Conservation (phyloP, 2,797 vertebrate genomes). For the Botia almorhae region DNA sequence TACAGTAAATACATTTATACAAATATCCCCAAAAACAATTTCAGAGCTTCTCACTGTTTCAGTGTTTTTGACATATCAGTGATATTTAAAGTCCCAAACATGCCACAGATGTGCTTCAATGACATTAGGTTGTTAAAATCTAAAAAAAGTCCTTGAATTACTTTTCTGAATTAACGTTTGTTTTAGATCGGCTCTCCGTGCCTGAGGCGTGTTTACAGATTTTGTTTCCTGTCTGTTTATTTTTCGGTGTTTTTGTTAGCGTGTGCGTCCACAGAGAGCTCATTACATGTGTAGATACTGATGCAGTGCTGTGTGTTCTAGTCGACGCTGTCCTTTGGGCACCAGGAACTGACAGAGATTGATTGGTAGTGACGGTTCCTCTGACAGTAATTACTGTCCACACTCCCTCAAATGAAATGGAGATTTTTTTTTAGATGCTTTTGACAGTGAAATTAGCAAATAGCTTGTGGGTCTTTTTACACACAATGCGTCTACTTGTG, state of each 20-base stretch:
- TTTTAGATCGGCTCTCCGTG: neutral
- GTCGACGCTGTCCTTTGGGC: constrained; percentile 13
- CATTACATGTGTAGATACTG: constrained; percentile 38
- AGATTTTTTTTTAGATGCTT: neutral
- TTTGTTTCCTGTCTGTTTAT: constrained; percentile 15
- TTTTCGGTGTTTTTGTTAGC: constrained; percentile 7
- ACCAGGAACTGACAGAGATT: constrained; percentile 17
- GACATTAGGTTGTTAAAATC: neutral
- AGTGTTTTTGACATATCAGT: neutral
- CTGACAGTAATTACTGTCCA: constrained; percentile 8
- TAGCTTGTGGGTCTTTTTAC: neutral
- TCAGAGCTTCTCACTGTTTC: neutral
- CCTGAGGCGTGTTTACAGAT: constrained; percentile 8
- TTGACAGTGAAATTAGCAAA: neutral
- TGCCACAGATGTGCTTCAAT: neutral
- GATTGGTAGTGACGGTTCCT: constrained; percentile 12
- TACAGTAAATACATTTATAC: neutral
- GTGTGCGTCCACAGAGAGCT: constrained; percentile 47
- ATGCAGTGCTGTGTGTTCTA: constrained; percentile 37
- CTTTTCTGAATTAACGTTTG: neutral
- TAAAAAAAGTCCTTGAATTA: neutral
- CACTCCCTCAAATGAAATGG: neutral
- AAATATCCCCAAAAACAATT: neutral
- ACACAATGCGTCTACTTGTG: neutral
- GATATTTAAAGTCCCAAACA: neutral